These are phyloP conservation scores for Proteles cristata DNA, from an alignment of 2,113 vertebrate species.

Conservation along the genomic window DNA sequence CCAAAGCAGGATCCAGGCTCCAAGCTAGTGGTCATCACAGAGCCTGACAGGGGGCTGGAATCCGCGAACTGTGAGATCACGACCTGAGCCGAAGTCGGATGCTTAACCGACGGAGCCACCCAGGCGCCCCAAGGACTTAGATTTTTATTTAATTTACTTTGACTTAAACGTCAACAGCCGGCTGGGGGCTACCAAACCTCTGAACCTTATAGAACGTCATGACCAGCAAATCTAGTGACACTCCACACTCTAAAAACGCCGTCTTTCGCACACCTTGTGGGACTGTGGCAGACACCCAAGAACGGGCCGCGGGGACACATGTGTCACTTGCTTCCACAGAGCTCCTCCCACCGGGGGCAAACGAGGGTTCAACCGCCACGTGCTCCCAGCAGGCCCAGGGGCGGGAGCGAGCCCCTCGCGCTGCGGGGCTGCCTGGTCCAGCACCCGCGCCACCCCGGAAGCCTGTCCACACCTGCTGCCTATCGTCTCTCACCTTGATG, in stretches of 20 bases:
- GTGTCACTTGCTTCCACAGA: background rate
- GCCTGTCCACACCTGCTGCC: rapidly evolving
- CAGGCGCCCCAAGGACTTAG: no score
- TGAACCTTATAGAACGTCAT: background rate
- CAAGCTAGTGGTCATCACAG: no score
- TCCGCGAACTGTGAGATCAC: no score
- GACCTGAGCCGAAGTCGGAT: no score
- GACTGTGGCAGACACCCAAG: background rate
- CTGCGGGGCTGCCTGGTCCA: background rate
- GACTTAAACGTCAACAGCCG: background rate
- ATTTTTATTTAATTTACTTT: background rate
- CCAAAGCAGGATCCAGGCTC: no score
- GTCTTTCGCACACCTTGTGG: background rate
- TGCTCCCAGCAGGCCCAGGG: background rate
- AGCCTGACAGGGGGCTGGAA: no score
- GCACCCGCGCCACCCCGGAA: background rate
- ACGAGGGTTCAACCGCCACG: background rate
- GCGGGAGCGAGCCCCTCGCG: background rate
- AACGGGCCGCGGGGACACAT: background rate
- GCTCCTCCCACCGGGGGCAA: background rate
- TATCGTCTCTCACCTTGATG: conserved; percentile 88
- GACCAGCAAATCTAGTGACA: background rate
- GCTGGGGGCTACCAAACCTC: background rate
- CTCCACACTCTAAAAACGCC: background rate
- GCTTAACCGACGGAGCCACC: no score